Evolutionary conservation across 2,113 vertebrate species (phyloP).

Genomic region (Semicossyphus pulcher): DNA sequence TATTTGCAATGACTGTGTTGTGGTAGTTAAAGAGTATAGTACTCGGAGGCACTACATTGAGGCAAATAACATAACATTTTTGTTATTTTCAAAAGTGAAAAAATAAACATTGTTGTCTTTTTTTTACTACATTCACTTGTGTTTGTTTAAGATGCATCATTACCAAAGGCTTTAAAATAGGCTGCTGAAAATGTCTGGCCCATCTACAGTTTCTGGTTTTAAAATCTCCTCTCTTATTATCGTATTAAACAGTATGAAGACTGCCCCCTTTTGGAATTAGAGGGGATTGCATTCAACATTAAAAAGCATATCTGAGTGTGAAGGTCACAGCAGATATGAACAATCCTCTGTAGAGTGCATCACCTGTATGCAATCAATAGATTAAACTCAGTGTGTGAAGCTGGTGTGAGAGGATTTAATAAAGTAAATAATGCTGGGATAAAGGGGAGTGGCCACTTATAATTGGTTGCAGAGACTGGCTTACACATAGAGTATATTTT

Average conservation of each 20-base stretch:
- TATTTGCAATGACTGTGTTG: no score
- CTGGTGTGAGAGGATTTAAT: conserved; percentile 46
- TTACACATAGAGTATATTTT: not conserved
- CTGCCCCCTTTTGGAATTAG: conserved; percentile 56
- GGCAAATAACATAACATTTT: no score
- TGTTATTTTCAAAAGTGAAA: no score
- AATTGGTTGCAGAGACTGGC: conserved; percentile 6
- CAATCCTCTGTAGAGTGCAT: conserved; percentile 32
- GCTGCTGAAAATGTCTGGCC: no score
- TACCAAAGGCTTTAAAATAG: no score
- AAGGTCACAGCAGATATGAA: conserved; percentile 46
- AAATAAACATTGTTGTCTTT: no score
- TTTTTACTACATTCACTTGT: no score
- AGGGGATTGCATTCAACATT: conserved; percentile 10
- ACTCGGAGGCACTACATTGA: no score
- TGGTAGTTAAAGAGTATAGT: no score
- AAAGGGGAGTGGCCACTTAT: conserved; percentile 10
- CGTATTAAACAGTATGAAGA: not conserved
- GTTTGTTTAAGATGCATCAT: no score
- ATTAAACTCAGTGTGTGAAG: conserved; percentile 47
- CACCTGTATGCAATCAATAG: conserved; percentile 65
- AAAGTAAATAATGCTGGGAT: conserved; percentile 43
- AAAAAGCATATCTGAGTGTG: conserved; percentile 3
- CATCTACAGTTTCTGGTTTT: no score
- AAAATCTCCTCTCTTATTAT: no score